Conservation (phyloP, 2,888 invertebrate species). For the Ichneumoninae sp. region DNA sequence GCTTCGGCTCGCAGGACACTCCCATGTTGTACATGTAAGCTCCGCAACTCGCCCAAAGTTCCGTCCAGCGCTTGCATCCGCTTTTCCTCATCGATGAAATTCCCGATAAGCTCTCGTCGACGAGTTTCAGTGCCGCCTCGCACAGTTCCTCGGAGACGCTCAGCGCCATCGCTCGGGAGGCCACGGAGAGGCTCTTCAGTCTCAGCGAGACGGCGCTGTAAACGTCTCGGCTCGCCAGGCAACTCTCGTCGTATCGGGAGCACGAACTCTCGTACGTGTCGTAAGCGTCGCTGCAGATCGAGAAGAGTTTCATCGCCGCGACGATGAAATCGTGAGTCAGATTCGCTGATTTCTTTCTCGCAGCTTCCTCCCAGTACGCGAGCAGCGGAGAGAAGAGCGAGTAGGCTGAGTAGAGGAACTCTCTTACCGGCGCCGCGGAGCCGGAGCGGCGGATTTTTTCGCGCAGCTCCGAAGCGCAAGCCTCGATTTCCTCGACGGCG, state of each 20-base stretch:
- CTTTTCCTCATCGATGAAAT: conserved; percentile 68
- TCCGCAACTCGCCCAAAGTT: conserved; percentile 74
- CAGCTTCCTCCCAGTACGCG: conserved; percentile 49
- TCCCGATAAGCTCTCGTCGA: conserved; percentile 65
- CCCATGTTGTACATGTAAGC: conserved; percentile 75
- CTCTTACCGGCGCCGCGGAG: conserved; percentile 34
- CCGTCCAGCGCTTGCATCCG: conserved; percentile 73
- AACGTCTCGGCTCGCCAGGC: conserved; percentile 33
- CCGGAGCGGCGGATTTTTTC: neutral
- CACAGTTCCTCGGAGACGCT: conserved; percentile 64
- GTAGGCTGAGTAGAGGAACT: conserved; percentile 35
- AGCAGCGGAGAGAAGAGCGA: conserved; percentile 33
- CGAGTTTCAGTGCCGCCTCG: conserved; percentile 49
- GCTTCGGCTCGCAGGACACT: conserved; percentile 66
- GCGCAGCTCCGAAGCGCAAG: conserved; percentile 12
- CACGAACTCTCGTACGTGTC: neutral
- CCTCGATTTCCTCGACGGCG: neutral
- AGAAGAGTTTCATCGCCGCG: conserved; percentile 30
- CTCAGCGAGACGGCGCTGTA: conserved; percentile 38
- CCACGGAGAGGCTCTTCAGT: conserved; percentile 35
- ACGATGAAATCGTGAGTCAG: conserved; percentile 11
- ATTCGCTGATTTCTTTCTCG: neutral
- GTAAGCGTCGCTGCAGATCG: conserved; percentile 9
- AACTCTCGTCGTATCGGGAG: conserved; percentile 41
- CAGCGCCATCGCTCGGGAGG: neutral